Percentiles rank a stretch among this genome's conserved stretches.
phyloP scores from a whole-genome alignment of 2,888 invertebrate genomes.

The Abrostola triplasia region DNA sequence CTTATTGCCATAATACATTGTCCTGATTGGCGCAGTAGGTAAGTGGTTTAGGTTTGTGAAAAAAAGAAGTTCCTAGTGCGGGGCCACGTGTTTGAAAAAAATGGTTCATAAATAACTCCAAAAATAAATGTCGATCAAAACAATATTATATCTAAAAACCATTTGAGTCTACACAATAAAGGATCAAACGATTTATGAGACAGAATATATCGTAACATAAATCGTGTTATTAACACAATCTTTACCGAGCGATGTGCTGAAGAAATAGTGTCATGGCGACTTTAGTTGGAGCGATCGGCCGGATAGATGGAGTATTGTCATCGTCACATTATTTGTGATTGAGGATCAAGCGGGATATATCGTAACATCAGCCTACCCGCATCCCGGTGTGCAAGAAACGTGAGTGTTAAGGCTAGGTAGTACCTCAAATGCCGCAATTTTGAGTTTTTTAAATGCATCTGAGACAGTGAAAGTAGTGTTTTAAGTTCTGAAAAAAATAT shows the following conservation, averaged over 20 bases:
- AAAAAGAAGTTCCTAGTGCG: too few species aligned
- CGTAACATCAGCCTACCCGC: constrained; percentile 29
- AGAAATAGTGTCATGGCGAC: constrained; percentile 7
- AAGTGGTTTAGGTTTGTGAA: too few species aligned
- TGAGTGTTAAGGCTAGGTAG: too few species aligned
- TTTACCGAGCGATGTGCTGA: background rate
- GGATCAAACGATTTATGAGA: background rate
- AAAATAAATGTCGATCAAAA: background rate
- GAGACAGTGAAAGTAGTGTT: too few species aligned
- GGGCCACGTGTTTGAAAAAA: too few species aligned
- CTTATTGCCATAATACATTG: too few species aligned
- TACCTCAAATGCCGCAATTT: too few species aligned
- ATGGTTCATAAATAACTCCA: background rate
- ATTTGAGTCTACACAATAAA: background rate
- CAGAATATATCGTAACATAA: background rate
- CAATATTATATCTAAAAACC: background rate
- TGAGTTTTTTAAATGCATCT: too few species aligned
- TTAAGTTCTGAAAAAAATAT: too few species aligned
- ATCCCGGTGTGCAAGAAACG: background rate
- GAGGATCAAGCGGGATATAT: constrained; percentile 31
- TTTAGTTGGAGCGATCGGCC: constrained; percentile 3
- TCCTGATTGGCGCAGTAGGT: too few species aligned
- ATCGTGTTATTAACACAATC: background rate
- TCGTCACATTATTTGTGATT: constrained; percentile 21
- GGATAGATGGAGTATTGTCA: constrained; percentile 22